Base-by-base conservation (phyloP, 2,113 vertebrate species). In the Falco punctatus region DNA sequence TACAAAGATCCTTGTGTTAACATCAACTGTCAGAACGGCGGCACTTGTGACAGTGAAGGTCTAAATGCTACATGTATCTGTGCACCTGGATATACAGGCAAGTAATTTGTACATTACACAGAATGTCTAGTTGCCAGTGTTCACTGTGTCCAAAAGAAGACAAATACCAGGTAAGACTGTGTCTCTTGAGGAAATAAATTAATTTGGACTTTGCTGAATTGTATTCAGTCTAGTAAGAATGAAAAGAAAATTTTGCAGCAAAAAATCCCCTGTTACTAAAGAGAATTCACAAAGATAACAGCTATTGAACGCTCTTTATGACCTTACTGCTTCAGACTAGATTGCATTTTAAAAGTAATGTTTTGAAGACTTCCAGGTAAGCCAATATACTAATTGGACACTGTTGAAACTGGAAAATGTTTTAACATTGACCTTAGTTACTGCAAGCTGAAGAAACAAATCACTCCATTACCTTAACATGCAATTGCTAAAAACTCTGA, bases 1-100 rank as follows among this genome's bases (percentile, higher is more conserved):
- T 99, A 98, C 97, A 99, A 98, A 97, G 99, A 99, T 94, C 99
- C 99, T 17, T 99, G 99, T 81, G 92, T 99, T 81, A 99, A 98
- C 59, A 87, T 99, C 96, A 98, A 94, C 96, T 99, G 99, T 97
- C 98, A 98, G 96, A 99, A 99, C 0, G 99, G 99, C 94, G 99
- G 99, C 42, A 98, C 97, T 84, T 99, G 99, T 94, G 99, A 99
- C 97, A 99, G 98, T 0, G 96, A 98, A 81, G 99, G 98, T 33
- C 97, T 98, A 48, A 99, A 99, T 12, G 97, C 98, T 33, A 99
- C 99, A 0, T 99, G 99, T 95, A 77, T 98, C 86, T 99, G 99
- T 88, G 87, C 98, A 55, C 98, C 99, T 48, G 99, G 99, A 81
- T 99, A 99, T 96, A 94, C 98, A 96, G 99, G 99, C 87, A 96